Evolutionary conservation across 1,140 invertebrate genomes (phyloP), one percentile per base, ranked within the genome.

Genomic region (Wiebesia pumilae): DNA sequence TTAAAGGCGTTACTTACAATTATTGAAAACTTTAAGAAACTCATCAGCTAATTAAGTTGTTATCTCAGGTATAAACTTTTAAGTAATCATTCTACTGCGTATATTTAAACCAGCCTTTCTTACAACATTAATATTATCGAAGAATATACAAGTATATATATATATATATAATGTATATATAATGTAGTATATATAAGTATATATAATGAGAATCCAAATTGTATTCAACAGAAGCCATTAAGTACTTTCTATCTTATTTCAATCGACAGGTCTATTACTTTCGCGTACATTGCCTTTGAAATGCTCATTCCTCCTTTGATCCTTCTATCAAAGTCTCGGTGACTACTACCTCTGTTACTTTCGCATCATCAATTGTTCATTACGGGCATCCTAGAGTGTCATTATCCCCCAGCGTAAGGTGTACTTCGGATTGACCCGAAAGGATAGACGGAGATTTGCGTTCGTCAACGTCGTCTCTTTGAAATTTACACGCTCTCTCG

Each of bases 321-420:
- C 24, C 69, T 67, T 83, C 80, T 80, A 87, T 81, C 69, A 79
- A 85, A 85, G 75, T 79, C 79, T 79, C 83, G 58, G 54, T 40
- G 77, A 79, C 40, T 69, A 35, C 58, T 47, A 75, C 58, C 65
- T 54, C 43, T 77, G 62, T 86, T 79, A 87, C 83, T 87, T 81
- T 38, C 87, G 65, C 78, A 79, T 91, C 90, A 91, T 90, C 89
- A 89, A 91, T 90, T 89, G 82, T 88, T 86, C 83, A 88, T 90
- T 88, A 87, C 40, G 73, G 69, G 38, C 79, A 81, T 86, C n/a
- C 65, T 24, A 14, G 40, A 71, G 81, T 51, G 3, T 9, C 58
- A 35, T 51, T 38, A 19, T 82, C 81, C 35, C 67, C 51, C n/a
- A 40, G 43, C 43, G n/a, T 33, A 65, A 82, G 33, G 40, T 38